These are phyloP conservation scores for Zenarchopterus dispar DNA, from an alignment of 2,797 vertebrate species.

Conservation along the genomic window DNA sequence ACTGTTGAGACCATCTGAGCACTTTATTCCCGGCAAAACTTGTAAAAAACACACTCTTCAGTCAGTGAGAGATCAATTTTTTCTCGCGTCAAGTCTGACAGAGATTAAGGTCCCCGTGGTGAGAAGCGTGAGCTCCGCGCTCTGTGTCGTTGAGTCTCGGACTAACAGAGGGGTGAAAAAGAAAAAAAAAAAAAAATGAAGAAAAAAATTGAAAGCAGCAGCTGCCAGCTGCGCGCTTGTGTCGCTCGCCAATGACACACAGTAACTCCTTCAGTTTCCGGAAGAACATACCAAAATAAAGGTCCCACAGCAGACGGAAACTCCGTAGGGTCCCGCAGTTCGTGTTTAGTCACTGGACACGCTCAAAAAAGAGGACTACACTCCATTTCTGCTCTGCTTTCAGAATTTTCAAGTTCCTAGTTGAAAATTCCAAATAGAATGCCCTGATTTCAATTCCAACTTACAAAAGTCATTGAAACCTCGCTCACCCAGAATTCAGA, in stretches of 20 bases:
- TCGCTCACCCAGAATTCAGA: no score
- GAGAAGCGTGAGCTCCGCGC: constrained; percentile 28
- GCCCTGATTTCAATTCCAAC: no score
- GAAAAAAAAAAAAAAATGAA: background rate
- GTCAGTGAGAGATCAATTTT: background rate
- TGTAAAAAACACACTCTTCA: constrained; percentile 12
- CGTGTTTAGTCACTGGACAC: no score
- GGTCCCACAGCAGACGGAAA: background rate
- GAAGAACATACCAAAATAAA: constrained; percentile 42
- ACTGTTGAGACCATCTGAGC: constrained; percentile 6
- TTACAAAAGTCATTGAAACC: no score
- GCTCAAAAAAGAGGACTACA: no score
- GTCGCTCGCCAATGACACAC: constrained; percentile 15
- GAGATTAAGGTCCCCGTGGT: constrained; percentile 15
- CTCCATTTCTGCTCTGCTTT: no score
- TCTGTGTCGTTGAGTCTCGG: constrained; percentile 25
- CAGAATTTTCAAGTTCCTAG: no score
- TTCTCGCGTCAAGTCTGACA: constrained; percentile 39
- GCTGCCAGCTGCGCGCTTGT: constrained; percentile 48
- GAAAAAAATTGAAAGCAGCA: constrained; percentile 31
- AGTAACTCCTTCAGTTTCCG: constrained; percentile 33
- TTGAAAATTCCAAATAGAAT: no score
- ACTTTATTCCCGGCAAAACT: constrained; percentile 27
- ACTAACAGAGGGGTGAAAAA: background rate
- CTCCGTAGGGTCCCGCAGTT: background rate